Evolutionary conservation across 2,797 vertebrate genomes (phyloP).

Genomic region (Falco columbarius): DNA sequence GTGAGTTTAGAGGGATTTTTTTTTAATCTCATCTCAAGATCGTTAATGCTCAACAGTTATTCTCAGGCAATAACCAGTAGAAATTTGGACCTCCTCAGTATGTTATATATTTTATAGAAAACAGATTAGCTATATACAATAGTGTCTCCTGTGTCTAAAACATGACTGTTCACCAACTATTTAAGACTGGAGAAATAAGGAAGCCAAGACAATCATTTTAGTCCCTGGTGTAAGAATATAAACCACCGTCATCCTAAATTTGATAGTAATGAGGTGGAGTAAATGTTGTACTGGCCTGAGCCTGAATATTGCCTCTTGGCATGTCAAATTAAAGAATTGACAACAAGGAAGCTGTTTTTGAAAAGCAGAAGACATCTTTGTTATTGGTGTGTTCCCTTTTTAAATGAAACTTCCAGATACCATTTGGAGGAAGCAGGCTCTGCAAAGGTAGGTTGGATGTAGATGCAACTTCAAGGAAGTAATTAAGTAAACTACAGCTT

Average conservation of each 20-base stretch:
- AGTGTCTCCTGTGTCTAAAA: not conserved
- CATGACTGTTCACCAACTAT: not conserved
- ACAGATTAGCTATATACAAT: rapidly evolving
- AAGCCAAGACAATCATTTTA: not conserved
- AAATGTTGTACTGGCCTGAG: not conserved
- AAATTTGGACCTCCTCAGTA: not conserved
- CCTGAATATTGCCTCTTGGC: not conserved
- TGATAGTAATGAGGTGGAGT: not conserved
- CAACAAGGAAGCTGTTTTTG: not conserved
- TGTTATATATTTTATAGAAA: not conserved
- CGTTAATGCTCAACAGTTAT: not conserved
- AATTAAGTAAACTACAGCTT: not conserved
- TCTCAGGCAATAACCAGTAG: not conserved
- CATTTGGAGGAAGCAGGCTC: not conserved
- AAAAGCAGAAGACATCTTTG: not conserved
- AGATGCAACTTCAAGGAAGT: not conserved
- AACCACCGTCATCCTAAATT: not conserved
- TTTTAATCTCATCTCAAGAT: not conserved
- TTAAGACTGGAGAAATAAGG: not conserved
- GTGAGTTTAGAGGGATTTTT: not conserved
- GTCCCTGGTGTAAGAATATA: not conserved
- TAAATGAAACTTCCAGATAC: not conserved
- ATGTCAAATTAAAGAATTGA: not conserved
- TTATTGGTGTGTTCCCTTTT: not conserved
- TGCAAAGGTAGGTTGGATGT: not conserved